These are phyloP conservation scores for Mohoua ochrocephala DNA, from an alignment of 2,113 vertebrate species.

Conservation along the genomic window DNA sequence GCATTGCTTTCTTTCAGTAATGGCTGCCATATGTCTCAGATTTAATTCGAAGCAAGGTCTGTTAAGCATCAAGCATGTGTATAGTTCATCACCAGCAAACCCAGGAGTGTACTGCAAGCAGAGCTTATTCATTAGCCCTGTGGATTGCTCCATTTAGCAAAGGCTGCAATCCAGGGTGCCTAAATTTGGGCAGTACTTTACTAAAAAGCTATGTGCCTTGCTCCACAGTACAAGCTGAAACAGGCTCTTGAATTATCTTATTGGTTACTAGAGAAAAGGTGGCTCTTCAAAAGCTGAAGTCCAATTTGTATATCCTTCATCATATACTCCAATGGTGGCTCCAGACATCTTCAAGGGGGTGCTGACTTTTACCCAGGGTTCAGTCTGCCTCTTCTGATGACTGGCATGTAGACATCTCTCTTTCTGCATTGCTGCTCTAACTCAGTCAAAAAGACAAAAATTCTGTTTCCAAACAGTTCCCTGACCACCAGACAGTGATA, in stretches of 20 bases:
- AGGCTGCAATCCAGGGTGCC: background rate
- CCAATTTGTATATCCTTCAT: background rate
- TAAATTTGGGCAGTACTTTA: background rate
- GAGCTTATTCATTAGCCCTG: background rate
- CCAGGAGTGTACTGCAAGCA: background rate
- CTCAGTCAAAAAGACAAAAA: background rate
- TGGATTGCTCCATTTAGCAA: background rate
- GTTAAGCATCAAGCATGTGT: slow-evolving; percentile 27
- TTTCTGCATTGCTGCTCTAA: background rate
- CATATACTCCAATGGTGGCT: background rate
- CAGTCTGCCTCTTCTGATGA: background rate
- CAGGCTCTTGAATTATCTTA: background rate
- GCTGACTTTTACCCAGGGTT: background rate
- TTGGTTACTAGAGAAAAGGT: background rate
- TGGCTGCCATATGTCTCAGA: slow-evolving; percentile 30
- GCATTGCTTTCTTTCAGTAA: background rate
- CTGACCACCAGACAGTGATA: background rate
- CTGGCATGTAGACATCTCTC: background rate
- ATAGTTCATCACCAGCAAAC: background rate
- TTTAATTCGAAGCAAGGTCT: background rate
- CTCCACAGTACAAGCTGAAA: background rate
- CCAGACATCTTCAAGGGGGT: background rate
- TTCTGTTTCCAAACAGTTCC: background rate
- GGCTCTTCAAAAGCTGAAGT: background rate
- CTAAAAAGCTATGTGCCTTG: background rate